A percentile compares a stretch with the other conserved stretches of the same genome.
phyloP scores from a whole-genome alignment of 2,113 vertebrate species.

The Saguinus imperator region DNA sequence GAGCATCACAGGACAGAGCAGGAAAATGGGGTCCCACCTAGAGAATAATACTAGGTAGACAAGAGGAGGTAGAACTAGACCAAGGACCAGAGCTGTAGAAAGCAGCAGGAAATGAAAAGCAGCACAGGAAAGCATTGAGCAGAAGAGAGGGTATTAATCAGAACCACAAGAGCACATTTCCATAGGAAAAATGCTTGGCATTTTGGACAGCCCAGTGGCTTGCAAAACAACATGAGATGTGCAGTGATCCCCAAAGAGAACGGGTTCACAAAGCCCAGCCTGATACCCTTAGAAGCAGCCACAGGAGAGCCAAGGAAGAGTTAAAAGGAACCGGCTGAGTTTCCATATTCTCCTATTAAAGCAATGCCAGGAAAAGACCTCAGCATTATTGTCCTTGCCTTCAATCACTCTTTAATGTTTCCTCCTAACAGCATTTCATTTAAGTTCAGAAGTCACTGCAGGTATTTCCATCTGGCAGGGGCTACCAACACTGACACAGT shows the following conservation, averaged over 20 bases:
- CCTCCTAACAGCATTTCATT: slow-evolving; percentile 59
- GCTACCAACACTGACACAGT: background rate
- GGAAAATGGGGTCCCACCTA: background rate
- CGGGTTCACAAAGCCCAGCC: background rate
- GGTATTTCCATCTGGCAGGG: slow-evolving; percentile 72
- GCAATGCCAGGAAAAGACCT: slow-evolving; percentile 39
- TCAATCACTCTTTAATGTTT: slow-evolving; percentile 56
- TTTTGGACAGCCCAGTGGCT: slow-evolving; percentile 8
- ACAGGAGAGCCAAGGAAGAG: slow-evolving; percentile 2
- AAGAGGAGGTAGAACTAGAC: background rate
- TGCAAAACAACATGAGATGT: slow-evolving; percentile 35
- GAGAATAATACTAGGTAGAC: background rate
- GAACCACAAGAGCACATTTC: slow-evolving; percentile 64
- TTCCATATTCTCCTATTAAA: slow-evolving; percentile 53
- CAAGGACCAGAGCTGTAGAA: background rate
- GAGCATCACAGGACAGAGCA: background rate
- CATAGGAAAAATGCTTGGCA: slow-evolving; percentile 60
- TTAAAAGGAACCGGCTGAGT: slow-evolving; percentile 46
- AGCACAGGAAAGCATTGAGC: background rate
- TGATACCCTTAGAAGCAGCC: slow-evolving; percentile 18
- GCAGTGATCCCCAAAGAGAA: slow-evolving; percentile 20
- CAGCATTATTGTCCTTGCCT: slow-evolving; percentile 61
- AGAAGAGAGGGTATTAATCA: slow-evolving; percentile 27
- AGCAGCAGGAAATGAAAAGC: slow-evolving; percentile 43
- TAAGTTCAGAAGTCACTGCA: slow-evolving; percentile 60